Conservation (phyloP, 35 echinoderm and acorn worm species). For the Apostichopus parvimensis region DNA sequence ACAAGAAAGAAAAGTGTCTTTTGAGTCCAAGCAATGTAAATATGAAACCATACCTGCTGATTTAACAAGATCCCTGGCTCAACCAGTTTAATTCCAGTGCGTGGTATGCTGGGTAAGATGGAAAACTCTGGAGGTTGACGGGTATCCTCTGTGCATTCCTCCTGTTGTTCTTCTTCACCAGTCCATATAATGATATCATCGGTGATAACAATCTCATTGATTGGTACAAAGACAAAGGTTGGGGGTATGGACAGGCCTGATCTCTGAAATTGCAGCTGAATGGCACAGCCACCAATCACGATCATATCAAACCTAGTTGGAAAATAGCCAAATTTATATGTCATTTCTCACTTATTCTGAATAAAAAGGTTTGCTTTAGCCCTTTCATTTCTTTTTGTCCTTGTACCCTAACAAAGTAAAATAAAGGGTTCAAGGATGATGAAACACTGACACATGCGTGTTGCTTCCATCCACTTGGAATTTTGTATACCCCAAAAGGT, state of each 20-base stretch:
- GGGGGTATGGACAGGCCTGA: constrained; percentile 54
- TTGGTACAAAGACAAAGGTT: constrained; percentile 61
- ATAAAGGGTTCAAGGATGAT: too few species aligned
- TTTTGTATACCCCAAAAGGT: too few species aligned
- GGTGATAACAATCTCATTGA: constrained; percentile 64
- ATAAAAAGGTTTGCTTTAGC: too few species aligned
- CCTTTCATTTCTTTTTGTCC: too few species aligned
- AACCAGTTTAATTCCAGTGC: neutral
- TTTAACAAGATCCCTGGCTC: constrained; percentile 61
- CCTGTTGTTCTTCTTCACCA: constrained; percentile 26
- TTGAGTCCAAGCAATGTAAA: constrained; percentile 15
- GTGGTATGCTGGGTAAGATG: neutral
- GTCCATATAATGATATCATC: constrained; percentile 65
- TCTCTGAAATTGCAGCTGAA: constrained; percentile 71
- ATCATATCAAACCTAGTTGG: constrained; percentile 86
- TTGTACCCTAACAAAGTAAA: too few species aligned
- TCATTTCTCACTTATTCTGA: too few species aligned
- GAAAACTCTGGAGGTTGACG: constrained; percentile 28
- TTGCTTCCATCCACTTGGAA: too few species aligned
- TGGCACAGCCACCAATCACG: constrained; percentile 69
- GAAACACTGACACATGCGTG: too few species aligned
- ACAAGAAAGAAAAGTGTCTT: neutral
- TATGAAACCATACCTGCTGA: constrained; percentile 64
- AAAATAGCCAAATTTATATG: neutral
- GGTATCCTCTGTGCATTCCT: constrained; percentile 33